These are phyloP conservation scores for Xenopus tropicalis DNA, from an alignment of 2,113 vertebrate species.

Conservation along the genomic window DNA sequence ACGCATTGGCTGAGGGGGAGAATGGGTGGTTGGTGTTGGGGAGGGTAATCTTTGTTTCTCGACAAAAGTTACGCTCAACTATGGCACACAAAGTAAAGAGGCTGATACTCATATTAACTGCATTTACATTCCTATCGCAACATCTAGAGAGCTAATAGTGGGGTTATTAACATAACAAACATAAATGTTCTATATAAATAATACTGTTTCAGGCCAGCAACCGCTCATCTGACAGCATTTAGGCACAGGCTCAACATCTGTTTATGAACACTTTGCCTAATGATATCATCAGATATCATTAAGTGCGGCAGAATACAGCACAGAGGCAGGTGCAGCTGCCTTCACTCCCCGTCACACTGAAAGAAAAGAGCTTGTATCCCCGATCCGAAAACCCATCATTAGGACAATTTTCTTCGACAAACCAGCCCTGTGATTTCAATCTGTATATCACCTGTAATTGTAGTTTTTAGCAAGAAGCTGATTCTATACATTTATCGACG, in stretches of 20 bases:
- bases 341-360: conserved; percentile 81
- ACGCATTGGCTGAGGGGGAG: conserved; percentile 54
- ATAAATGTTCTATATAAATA: conserved; percentile 99
- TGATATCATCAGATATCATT: conserved; percentile 99
- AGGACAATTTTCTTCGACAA: conserved; percentile 98
- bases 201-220: conserved; percentile 94
- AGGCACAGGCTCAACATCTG: conserved; percentile 99
- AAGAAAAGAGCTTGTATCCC: conserved; percentile 81
- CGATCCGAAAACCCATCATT: conserved; percentile 97
- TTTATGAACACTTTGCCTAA: conserved; percentile 99
- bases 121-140: conserved; percentile 92
- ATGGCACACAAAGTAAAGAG: conserved; percentile 82
- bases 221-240: conserved; percentile 98
- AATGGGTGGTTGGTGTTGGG: conserved; percentile 50
- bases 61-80: conserved; percentile 84
- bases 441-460: conserved; percentile 99
- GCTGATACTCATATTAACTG: conserved; percentile 85
- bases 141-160: conserved; percentile 97
- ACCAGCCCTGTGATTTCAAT: conserved; percentile 99
- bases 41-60: conserved; percentile 71
- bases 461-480: conserved; percentile 98
- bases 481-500: conserved; percentile 99
- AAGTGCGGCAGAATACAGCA: conserved; percentile 93
- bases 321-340: conserved; percentile 98
- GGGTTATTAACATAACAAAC: conserved; percentile 99